Evolutionary conservation across 2,113 vertebrate species (phyloP), one percentile per base, ranked within the genome.

Genomic region (Gobio gobio): DNA sequence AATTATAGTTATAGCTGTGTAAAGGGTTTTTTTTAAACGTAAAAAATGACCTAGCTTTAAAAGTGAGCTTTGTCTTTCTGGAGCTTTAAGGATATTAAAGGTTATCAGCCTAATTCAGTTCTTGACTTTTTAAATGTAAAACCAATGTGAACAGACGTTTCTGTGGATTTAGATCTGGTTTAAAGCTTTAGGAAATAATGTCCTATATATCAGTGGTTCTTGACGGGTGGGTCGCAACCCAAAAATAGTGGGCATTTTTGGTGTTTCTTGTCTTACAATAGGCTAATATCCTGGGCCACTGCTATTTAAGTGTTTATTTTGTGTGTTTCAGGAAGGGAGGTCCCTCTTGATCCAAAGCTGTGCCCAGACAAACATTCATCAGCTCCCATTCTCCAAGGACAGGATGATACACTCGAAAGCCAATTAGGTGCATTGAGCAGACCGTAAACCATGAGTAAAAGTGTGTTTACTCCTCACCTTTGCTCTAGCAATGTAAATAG

Each of bases 361-460:
- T 36, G 49, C 47, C n/a, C 45, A 51, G 82, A 82, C 81, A 83
- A 68, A 86, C 82, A 85, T 90, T 91, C 78, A 88, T 91, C 83
- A 68, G 61, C 88, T 88, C 85, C 84, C 77, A 82, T 88, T 88
- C 89, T 92, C 89, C 61, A 70, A 89, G 87, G 90, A 89, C 18
- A 79, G 83, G 40, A 86, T 90, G 86, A 90, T 85, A 84, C 93
- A 91, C 88, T 87, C 75, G 89, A 75, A 54, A 87, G 83, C 88
- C 92, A 87, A 90, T 92, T 92, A 91, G 86, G 86, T 91, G 88
- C 89, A 85, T 88, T 70, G 87, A 88, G 78, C 88, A 86, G 87
- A 86, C 85, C 87, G 85, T 92, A 88, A 86, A 92, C 89, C 90
- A 88, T 18, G 87, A 91, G 90, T 89, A 93, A 91, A 91, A 87